These are phyloP conservation scores for Epistrophe grossulariae DNA, from an alignment of 2,888 invertebrate species.

Conservation along the genomic window DNA sequence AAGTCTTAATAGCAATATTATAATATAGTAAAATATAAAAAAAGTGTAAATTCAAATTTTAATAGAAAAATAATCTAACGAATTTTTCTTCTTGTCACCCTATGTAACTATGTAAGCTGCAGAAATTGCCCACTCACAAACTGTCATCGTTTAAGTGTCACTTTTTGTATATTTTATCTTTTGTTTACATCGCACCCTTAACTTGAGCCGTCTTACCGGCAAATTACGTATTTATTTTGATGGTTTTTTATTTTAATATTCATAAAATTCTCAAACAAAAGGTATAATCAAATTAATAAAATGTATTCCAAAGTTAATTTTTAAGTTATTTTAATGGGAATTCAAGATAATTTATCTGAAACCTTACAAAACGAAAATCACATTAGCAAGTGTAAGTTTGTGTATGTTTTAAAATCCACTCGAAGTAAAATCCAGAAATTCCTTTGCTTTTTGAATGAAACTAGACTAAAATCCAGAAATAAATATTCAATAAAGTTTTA, in stretches of 20 bases:
- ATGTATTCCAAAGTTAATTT: not conserved
- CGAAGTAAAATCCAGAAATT: constrained; percentile 43
- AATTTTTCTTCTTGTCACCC: constrained; percentile 27
- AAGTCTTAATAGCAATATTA: no score
- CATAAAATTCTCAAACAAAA: not conserved
- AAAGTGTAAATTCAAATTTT: no score
- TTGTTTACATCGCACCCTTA: constrained; percentile 66
- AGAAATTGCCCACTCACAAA: not conserved
- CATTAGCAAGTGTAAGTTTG: constrained; percentile 44
- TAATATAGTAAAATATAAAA: no score
- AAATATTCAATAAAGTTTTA: constrained; percentile 19
- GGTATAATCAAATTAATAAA: not conserved
- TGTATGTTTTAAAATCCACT: not conserved
- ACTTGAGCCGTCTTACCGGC: not conserved
- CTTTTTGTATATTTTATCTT: constrained; percentile 22
- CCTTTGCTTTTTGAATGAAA: constrained; percentile 52
- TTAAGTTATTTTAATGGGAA: not conserved
- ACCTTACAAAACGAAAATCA: not conserved
- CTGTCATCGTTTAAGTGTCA: constrained; percentile 17
- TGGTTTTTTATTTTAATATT: constrained; percentile 6
- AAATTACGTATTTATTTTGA: not conserved
- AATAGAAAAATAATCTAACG: not conserved
- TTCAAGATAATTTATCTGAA: not conserved
- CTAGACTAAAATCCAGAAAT: constrained; percentile 16
- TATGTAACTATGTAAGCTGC: constrained; percentile 2